Percentiles rank a stretch among this genome's conserved stretches.
Conservation (phyloP, 2,888 invertebrate genomes). For the Limenitis camilla region DNA sequence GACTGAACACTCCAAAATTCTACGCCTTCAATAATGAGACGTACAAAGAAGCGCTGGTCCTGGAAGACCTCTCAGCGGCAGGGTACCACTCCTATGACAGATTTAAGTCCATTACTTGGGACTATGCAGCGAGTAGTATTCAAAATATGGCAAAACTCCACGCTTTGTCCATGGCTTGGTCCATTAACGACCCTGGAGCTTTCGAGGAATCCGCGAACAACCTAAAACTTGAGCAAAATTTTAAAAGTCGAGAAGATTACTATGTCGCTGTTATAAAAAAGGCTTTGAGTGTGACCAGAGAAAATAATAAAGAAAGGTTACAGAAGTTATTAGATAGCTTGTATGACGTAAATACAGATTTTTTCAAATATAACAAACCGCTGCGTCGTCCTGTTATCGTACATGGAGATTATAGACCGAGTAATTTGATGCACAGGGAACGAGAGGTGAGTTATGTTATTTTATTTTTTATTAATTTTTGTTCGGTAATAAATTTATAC, state of each 20-base stretch:
- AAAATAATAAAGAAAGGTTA: conserved; percentile 33
- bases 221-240: conserved; percentile 6
- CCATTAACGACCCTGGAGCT: conserved; percentile 32
- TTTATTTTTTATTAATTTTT: no score
- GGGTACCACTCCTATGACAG: conserved; percentile 31
- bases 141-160: conserved; percentile 39
- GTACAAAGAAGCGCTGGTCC: conserved; percentile 29
- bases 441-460: conserved; percentile 17
- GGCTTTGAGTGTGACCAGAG: conserved; percentile 26
- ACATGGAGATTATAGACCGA: conserved; percentile 31
- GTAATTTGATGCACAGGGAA: conserved; percentile 28
- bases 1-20: conserved; percentile 28
- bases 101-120: conserved; percentile 32
- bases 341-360: conserved; percentile 5
- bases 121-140: conserved; percentile 33
- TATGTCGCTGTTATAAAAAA: conserved; percentile 14
- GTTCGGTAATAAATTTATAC: no score
- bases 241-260: conserved; percentile 11
- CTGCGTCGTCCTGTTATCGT: conserved; percentile 22
- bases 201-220: conserved; percentile 21
- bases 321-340: conserved; percentile 24
- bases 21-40: conserved; percentile 23
- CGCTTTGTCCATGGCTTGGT: conserved; percentile 40
- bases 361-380: conserved; percentile 24
- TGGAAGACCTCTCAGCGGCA: conserved; percentile 31